A percentile compares a stretch with the other conserved stretches of the same genome.
Conservation (phyloP, 1,140 invertebrate genomes). For the Drosophila azteca region DNA sequence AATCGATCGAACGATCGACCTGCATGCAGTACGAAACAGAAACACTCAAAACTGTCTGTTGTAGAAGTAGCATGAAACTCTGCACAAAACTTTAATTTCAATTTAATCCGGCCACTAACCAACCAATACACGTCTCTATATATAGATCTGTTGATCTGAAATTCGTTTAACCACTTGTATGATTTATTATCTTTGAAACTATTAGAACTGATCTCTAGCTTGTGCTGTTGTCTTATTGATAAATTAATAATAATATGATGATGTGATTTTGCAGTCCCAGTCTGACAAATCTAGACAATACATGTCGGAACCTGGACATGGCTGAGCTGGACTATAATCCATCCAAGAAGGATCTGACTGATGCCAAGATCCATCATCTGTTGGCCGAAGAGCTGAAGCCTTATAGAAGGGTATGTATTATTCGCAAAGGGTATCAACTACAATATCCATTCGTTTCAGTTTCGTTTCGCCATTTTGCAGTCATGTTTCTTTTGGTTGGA, state of each 20-base stretch:
- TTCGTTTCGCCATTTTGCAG: neutral
- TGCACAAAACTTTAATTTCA: constrained; percentile 41
- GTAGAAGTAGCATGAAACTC: constrained; percentile 51
- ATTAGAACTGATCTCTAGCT: neutral
- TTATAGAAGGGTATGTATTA: constrained; percentile 90
- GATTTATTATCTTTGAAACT: neutral
- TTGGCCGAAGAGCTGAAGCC: constrained; percentile 95
- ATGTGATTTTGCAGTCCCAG: constrained; percentile 86
- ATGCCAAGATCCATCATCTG: constrained; percentile 96
- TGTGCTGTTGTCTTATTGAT: neutral
- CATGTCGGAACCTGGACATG: constrained; percentile 94
- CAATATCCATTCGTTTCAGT: neutral
- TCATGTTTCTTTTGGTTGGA: constrained; percentile 43
- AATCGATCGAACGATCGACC: constrained; percentile 23
- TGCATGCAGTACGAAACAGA: constrained; percentile 65
- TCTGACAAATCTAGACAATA: constrained; percentile 91
- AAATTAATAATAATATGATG: constrained; percentile 10
- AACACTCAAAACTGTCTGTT: constrained; percentile 42
- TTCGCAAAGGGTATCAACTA: neutral
- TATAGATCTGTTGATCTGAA: constrained; percentile 50
- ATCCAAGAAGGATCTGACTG: constrained; percentile 94
- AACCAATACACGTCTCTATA: constrained; percentile 12
- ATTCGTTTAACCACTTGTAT: constrained; percentile 66
- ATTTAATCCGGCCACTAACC: constrained; percentile 18
- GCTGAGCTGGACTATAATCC: constrained; percentile 96